A percentile compares a stretch with the other conserved stretches of the same genome.
Evolutionary conservation across 1,140 invertebrate genomes (phyloP).

Genomic region (Aradophagus sp.): DNA sequence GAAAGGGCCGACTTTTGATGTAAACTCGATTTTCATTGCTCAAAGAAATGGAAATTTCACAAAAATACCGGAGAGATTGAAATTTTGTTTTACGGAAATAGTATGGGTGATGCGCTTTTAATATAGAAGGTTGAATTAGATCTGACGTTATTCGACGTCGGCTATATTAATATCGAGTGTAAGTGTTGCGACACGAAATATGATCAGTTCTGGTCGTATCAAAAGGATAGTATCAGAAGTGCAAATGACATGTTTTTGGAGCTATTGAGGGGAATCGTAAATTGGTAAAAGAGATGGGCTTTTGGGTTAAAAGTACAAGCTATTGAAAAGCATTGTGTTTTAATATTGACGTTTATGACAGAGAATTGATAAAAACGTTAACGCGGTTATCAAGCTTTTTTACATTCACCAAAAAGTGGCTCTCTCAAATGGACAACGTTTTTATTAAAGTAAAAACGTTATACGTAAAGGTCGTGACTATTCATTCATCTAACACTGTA

Average conservation of each 20-base stretch:
- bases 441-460: too few relatives aligned
- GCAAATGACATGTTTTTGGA: constrained; percentile 14
- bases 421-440: too few relatives aligned
- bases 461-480: too few relatives aligned
- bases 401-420: too few relatives aligned
- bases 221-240: constrained; percentile 12
- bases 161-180: constrained; percentile 24
- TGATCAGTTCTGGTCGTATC: constrained; percentile 14
- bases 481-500: too few relatives aligned
- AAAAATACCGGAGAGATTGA: constrained; percentile 43
- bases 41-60: constrained; percentile 45
- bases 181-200: constrained; percentile 14
- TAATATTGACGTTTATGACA: constrained; percentile 4
- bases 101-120: constrained; percentile 37
- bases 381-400: background rate
- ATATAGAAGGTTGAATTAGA: constrained; percentile 37
- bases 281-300: constrained; percentile 13
- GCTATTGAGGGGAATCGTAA: background rate
- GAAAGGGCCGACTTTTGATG: constrained; percentile 37
- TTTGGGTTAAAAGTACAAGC: constrained; percentile 4
- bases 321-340: constrained; percentile 9
- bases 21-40: constrained; percentile 48
- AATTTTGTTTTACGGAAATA: constrained; percentile 37
- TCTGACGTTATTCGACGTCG: constrained; percentile 15
- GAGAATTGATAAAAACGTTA: constrained; percentile 12